Evolutionary conservation across 2,797 vertebrate genomes (phyloP), one percentile per base, ranked within the genome.

Genomic region (Scolopax bukidnonensis): DNA sequence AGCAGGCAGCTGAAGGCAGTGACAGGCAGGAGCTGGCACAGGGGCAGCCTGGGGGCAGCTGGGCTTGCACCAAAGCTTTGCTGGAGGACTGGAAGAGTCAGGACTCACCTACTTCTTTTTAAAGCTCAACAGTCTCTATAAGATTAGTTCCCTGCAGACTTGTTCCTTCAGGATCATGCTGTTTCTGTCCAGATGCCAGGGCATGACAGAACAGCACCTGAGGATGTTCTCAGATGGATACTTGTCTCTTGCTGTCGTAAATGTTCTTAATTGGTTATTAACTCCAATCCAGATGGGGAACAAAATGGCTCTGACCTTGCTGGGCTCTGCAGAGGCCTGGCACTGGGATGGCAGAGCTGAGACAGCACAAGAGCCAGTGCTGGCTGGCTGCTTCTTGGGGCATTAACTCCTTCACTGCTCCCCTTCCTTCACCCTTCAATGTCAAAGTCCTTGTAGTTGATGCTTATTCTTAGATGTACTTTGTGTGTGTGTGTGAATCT

Each of bases 361-460:
- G 47, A 4, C 64, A 54, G 45, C 38, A 6, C 6, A 16, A 2
- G 43, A 54, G 51, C 51, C 65, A 45, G 0, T 28, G 4, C 2
- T 17, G 30, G 41, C 23, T 10, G 21, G 8, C 64, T 50, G 21
- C 60, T 78, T n/a, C 84, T 20, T 43, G 36, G 60, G 50, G 20
- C 30, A 20, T 15, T 21, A 69, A 50, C 51, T 64, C 40, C 53
- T n/a, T 9, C 32, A 8, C 43, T 45, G 15, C 23, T 53, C 16
- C 32, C 27, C 32, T 51, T 40, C 51, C 63, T 80, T 5, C 38
- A 18, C 27, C 25, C 27, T 6, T 47, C 50, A 36, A 3, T 18
- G 24, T 21, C 70, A 23, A 0, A 61, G 71, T 17, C 64, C 47
- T 57, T 59, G 21, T 7, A 50, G 36, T 2, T 68, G 48, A 2